Evolutionary conservation across 2,797 vertebrate genomes (phyloP), one percentile per base, ranked within the genome.

Genomic region (Hoplostethus atlanticus): DNA sequence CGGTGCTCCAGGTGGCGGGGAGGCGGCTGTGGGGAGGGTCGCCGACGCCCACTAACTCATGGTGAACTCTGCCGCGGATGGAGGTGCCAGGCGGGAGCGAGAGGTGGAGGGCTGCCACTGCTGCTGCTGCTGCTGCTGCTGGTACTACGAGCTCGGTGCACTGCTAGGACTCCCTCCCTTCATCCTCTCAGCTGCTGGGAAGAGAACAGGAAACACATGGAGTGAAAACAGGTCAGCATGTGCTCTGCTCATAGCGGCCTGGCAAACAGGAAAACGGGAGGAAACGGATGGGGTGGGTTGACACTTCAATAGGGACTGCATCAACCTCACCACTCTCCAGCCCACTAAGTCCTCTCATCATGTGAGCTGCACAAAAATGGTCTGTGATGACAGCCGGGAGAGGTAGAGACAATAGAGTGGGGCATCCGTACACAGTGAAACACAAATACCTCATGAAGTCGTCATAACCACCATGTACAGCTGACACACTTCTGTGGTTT

Each of bases 181-280:
- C 95, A 95, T 96, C 91, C 89, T 94, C 72, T 44, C 82, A 76
- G 94, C 78, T 76, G 72, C 92, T 95, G 95, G 79, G 15, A 75
- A 77, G 58, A 77, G 73, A 86, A 90, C 68, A 93, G 89, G 89
- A 94, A 94, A 83, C 81, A 90, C 76, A 88, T 54, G 53, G 31
- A 71, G 54, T 77, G 71, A 87, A 75, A 83, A 87, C 65, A 71
- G 65, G 73, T 28, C 47, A 7, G 36, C 56, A 30, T 50, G 65
- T 40, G 68, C 72, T 71, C 44, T 12, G 15, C 47, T 56, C 40
- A 64, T 13, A 65, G 54, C 31, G 68, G 15, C 38, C 48, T 57
- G 61, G 65, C 67, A 84, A 78, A 84, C 84, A 90, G 83, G 85
- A 87, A 88, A 72, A 30, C 42, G 15, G 48, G 31, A 48, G 54